A percentile compares a stretch with the other conserved stretches of the same genome.
phyloP scores from a whole-genome alignment of 2,113 vertebrate species.

The Rhynchopsitta pachyrhyncha region DNA sequence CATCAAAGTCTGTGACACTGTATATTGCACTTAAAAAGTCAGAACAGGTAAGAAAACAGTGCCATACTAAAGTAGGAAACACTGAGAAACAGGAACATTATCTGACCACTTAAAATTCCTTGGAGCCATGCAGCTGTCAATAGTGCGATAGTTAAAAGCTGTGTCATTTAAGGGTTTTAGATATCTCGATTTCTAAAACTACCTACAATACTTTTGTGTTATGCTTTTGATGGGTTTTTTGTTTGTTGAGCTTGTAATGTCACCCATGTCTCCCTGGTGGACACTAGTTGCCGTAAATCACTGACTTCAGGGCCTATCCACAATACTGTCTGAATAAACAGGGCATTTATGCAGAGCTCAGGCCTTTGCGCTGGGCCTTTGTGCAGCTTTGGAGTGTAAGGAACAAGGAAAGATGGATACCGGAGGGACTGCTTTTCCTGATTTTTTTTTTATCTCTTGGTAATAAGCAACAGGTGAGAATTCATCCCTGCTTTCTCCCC shows the following conservation, averaged over 20 bases:
- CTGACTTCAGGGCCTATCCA: neutral
- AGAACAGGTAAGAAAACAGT: neutral
- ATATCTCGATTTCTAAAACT: neutral
- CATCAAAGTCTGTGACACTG: neutral
- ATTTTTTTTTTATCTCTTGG: neutral
- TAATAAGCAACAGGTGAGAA: constrained; percentile 1
- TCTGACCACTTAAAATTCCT: neutral
- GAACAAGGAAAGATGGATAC: neutral
- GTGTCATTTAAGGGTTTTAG: neutral
- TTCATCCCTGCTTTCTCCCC: neutral
- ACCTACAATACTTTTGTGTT: neutral
- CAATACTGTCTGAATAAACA: neutral
- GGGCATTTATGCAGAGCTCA: neutral
- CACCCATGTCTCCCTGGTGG: neutral
- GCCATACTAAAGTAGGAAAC: neutral
- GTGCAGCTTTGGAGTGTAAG: neutral
- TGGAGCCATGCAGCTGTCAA: neutral
- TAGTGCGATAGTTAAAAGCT: neutral
- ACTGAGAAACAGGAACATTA: neutral
- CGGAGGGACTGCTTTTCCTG: neutral
- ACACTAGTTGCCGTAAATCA: neutral
- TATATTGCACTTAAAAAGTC: neutral
- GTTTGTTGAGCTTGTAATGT: neutral
- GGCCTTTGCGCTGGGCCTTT: neutral
- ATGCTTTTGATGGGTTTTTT: neutral